These are phyloP conservation scores for Drusus annulatus DNA, from an alignment of 1,140 invertebrate species.

Conservation along the genomic window DNA sequence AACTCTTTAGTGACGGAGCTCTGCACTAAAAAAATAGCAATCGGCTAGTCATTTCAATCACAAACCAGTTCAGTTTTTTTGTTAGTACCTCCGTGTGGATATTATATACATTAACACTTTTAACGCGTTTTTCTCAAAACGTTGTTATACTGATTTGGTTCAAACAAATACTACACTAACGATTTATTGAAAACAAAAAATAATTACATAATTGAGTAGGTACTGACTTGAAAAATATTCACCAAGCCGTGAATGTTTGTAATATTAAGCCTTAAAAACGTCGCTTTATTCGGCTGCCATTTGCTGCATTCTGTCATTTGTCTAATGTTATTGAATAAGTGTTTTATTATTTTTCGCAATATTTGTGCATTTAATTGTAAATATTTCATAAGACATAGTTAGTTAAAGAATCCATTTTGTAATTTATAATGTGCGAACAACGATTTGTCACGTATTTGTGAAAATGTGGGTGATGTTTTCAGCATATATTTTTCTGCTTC, in stretches of 20 bases:
- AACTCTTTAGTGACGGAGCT: too few relatives aligned
- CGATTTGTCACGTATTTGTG: constrained; percentile 46
- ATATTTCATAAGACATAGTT: constrained; percentile 42
- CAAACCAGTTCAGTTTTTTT: too few relatives aligned
- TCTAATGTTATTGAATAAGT: constrained; percentile 70
- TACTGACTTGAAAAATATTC: neutral
- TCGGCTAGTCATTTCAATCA: too few relatives aligned
- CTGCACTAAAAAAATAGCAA: too few relatives aligned
- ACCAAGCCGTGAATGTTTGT: neutral
- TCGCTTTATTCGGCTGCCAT: constrained; percentile 65
- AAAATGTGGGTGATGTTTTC: constrained; percentile 52
- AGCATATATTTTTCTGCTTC: constrained; percentile 41
- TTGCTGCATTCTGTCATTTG: constrained; percentile 70
- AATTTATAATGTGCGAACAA: constrained; percentile 42
- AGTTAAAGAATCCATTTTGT: constrained; percentile 31
- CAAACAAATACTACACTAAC: too few relatives aligned
- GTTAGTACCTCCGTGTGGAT: too few relatives aligned
- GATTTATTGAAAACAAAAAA: neutral
- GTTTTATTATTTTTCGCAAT: constrained; percentile 63
- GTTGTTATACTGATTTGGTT: too few relatives aligned
- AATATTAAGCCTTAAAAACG: constrained; percentile 39
- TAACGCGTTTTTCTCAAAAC: too few relatives aligned
- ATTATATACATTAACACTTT: too few relatives aligned
- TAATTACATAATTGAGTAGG: neutral
- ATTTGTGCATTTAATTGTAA: constrained; percentile 50